Conservation (phyloP, 92 coral and sea anemone genomes). For the Zoanthus solanderi region DNA sequence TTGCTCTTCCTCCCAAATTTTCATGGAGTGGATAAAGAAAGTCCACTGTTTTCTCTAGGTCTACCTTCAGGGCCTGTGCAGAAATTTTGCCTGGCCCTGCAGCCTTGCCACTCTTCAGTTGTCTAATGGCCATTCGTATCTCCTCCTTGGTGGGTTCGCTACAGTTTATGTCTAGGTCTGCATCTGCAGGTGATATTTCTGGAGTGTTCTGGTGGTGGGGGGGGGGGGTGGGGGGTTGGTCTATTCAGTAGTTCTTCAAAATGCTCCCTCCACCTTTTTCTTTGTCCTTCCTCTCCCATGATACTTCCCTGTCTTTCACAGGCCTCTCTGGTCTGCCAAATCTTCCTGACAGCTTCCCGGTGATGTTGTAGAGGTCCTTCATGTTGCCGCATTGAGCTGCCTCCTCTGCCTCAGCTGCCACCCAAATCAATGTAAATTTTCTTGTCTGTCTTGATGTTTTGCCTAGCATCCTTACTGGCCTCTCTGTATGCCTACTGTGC, state of each 20-base stretch:
- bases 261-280: slow-evolving; percentile 5
- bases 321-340: slow-evolving; percentile 21
- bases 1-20: no score
- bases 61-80: background rate
- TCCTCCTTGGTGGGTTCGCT: background rate
- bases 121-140: background rate
- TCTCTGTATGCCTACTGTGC: no score
- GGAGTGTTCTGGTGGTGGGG: no score
- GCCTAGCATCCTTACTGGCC: no score
- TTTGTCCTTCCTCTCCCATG: slow-evolving; percentile 7
- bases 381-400: no score
- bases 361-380: slow-evolving; percentile 9
- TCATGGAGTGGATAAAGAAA: background rate
- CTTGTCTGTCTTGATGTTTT: no score
- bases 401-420: background rate
- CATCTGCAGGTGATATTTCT: background rate
- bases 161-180: background rate
- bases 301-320: background rate
- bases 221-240: no score
- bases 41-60: background rate
- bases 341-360: slow-evolving; percentile 5
- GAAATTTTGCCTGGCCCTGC: background rate
- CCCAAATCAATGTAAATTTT: no score
- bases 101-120: slow-evolving; percentile 4
- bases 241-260: slow-evolving; percentile 22